Base-by-base conservation (phyloP, 30 jellyfish, hydroid and myxozoan genomes). In the Turritopsis rubra region DNA sequence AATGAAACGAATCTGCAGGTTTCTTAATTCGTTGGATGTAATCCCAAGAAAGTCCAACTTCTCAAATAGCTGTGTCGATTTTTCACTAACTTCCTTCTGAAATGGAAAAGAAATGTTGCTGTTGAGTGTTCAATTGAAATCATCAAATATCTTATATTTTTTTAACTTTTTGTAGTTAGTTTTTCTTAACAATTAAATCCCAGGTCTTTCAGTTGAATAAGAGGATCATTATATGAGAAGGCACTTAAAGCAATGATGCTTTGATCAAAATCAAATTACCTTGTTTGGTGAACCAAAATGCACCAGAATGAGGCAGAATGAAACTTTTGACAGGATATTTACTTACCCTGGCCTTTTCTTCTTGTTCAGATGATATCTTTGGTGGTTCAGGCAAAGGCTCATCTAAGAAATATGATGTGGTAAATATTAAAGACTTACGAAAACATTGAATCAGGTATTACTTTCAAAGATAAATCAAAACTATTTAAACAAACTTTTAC, bases 31-130 rank as follows among this genome's bases (percentile, higher is more conserved):
- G 52, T 88, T 87, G 75, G 79, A 65, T 28, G 90, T 24, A 18
- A 92, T 89, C 75, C 95, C 98, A 78, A 92, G 95, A 71, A 88
- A 92, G 28, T 87, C 96, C 76, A 92, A 85, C 68, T 92, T 92
- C 28, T 87, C 96, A 54, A 87, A 84, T 16, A 92, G 78, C 81
- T 52, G 80, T 21, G 66, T 29, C 0, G 98, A 87, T n/a, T 74
- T 54, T 52, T 79, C 91, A 24, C 87, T 31, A 27, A 91, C 79
- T 68, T 73, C 84, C 54, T 81, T 52, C 89, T 91, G 66, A 80
- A 80, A 41, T 41, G 60, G 5, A 3, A 5, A 41, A 41, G 13
- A 41, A 41, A 41, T 3, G 13, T 13, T 41, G n/a, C n/a, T n/a
- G n/a, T n/a, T n/a, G n/a, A n/a, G n/a, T n/a, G n/a, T n/a, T n/a